Evolutionary conservation across 92 coral and sea anemone genomes (phyloP).

Genomic region (Porites divaricata): DNA sequence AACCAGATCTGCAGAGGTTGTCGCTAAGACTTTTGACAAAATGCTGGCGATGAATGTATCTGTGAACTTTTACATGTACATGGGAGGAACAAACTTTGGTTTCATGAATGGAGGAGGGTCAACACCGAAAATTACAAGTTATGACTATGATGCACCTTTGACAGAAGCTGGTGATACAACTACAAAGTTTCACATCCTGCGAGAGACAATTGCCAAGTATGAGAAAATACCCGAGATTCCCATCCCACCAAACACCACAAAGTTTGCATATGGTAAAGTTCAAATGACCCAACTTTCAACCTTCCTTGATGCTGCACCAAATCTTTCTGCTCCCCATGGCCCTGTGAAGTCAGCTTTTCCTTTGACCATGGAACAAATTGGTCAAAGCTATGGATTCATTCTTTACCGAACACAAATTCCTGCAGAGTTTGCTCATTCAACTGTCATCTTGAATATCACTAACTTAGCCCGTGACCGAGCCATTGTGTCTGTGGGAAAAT

Average conservation of each 20-base stretch:
- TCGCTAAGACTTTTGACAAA: slow-evolving; percentile 72
- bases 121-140: slow-evolving; percentile 81
- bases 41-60: slow-evolving; percentile 86
- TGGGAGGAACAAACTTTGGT: slow-evolving; percentile 94
- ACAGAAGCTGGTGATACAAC: slow-evolving; percentile 94
- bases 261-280: slow-evolving; percentile 84
- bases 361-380: slow-evolving; percentile 93
- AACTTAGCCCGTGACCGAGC: slow-evolving; percentile 88
- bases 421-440: slow-evolving; percentile 45
- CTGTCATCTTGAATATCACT: slow-evolving; percentile 50
- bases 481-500: slow-evolving; percentile 74
- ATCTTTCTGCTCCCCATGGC: slow-evolving; percentile 51
- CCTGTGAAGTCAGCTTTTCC: slow-evolving; percentile 72
- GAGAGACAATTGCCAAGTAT: slow-evolving; percentile 75
- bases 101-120: slow-evolving; percentile 82
- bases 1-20: slow-evolving; percentile 42
- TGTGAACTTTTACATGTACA: slow-evolving; percentile 91
- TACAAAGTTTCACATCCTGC: slow-evolving; percentile 74
- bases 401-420: slow-evolving; percentile 84
- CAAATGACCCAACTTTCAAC: slow-evolving; percentile 55
- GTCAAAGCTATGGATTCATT: slow-evolving; percentile 90
- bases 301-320: slow-evolving; percentile 60
- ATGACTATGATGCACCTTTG: slow-evolving; percentile 90
- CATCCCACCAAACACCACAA: slow-evolving; percentile 88
- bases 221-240: slow-evolving; percentile 70